A percentile compares a stretch with the other conserved stretches of the same genome.
Evolutionary conservation across 2,797 vertebrate species (phyloP).

Genomic region (Rhinatrema bivittatum): DNA sequence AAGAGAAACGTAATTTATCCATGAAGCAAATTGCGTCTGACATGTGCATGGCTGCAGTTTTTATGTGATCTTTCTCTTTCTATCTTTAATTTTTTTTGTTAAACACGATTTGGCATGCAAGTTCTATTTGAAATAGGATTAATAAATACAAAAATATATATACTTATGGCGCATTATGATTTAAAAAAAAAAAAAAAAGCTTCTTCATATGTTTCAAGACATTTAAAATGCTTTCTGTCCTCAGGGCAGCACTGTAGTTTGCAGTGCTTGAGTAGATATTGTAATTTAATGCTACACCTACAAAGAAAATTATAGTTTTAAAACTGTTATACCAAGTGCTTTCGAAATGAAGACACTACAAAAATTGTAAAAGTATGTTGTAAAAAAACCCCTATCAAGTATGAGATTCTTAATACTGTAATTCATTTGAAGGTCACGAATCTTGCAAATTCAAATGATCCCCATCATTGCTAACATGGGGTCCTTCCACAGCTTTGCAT

Average conservation of each 20-base stretch:
- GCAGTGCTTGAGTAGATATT: conserved; percentile 24
- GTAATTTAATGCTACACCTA: conserved; percentile 30
- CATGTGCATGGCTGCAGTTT: too few relatives aligned
- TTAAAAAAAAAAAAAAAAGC: conserved; percentile 20
- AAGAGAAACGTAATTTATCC: too few relatives aligned
- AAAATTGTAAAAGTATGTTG: conserved; percentile 31
- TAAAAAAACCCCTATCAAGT: conserved; percentile 23
- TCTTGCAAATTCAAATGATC: conserved; percentile 26
- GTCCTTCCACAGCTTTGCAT: conserved; percentile 22
- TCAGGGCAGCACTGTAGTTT: conserved; percentile 26
- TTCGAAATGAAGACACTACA: conserved; percentile 33
- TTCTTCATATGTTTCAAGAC: conserved; percentile 24
- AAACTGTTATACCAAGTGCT: conserved; percentile 31
- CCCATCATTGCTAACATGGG: conserved; percentile 16
- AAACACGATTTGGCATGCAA: conserved; percentile 1
- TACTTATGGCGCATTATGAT: conserved; percentile 15
- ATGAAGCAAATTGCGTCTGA: too few relatives aligned
- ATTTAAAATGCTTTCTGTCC: conserved; percentile 32
- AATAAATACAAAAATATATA: conserved; percentile 19
- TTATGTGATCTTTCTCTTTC: neutral
- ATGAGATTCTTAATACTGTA: conserved; percentile 26
- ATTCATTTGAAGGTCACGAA: conserved; percentile 32
- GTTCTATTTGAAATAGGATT: conserved; percentile 23
- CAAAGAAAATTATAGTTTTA: conserved; percentile 42
- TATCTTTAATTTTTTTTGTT: conserved; percentile 6